Evolutionary conservation across 2,888 invertebrate species (phyloP), one percentile per base, ranked within the genome.

Genomic region (Philereme transversata): DNA sequence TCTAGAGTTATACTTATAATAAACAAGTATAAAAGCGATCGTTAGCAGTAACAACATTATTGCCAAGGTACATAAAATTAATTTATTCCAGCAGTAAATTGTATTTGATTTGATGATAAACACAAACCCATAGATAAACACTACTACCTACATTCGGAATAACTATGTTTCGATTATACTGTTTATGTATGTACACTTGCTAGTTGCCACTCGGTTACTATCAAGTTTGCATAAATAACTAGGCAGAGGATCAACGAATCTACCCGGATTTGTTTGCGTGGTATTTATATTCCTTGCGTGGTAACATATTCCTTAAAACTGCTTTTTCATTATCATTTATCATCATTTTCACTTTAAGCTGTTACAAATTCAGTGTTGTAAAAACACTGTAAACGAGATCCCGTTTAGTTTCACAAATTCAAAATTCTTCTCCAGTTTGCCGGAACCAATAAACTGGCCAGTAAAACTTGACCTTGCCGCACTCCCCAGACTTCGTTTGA

Each of bases 61-160:
- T 71, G 73, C 74, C 73, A 73, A 74, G 65, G 63, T 63, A 73
- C 79, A 77, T 80, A 75, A 79, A 81, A 77, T 69, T 71, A 77
- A 78, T 80, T 76, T 79, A 80, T 77, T 70, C 69, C 52, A 60
- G 72, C 65, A 68, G 62, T 80, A 75, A 78, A 78, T 74, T 65
- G 64, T 59, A 71, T 70, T 68, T 63, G 72, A 69, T 72, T 76
- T 74, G 71, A 73, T 72, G 70, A 67, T 73, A 74, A 73, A 74
- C 65, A 60, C 62, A 70, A 22, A 22, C 22, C 3, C 22, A 22
- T 22, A 22, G 22, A 22, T 22, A 22, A 22, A 22, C 22, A n/a
- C n/a, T n/a, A n/a, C n/a, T n/a, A n/a, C n/a, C 52, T 64, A 51
- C 60, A 66, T 64, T 64, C 51, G 44, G 57, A 56, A 64, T 68